Percentiles rank a stretch among this genome's conserved stretches.
Evolutionary conservation across 2,113 vertebrate species (phyloP).

Genomic region (Gyps fulvus): DNA sequence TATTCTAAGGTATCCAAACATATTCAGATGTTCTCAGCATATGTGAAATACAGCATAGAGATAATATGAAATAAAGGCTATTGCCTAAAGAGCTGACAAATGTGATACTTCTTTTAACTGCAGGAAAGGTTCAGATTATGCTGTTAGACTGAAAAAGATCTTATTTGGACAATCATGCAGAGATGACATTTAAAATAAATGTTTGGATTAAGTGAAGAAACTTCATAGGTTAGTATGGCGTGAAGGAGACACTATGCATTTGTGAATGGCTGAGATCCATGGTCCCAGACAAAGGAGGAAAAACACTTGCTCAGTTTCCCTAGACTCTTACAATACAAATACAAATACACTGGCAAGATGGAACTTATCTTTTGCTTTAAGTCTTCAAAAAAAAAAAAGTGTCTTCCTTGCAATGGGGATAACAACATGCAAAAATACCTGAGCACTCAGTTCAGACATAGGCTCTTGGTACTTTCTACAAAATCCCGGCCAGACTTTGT

Average conservation of each 20-base stretch:
- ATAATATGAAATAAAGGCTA: background rate
- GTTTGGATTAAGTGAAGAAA: background rate
- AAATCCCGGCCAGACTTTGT: constrained; percentile 14
- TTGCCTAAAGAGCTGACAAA: background rate
- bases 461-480: background rate
- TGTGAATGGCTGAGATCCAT: background rate
- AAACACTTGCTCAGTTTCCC: background rate
- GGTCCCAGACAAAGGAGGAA: background rate
- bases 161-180: background rate
- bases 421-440: background rate
- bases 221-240: background rate
- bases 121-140: background rate
- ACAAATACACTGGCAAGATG: background rate
- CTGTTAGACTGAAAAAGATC: background rate
- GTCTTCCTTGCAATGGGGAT: background rate
- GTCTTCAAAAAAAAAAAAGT: background rate
- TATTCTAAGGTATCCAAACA: background rate
- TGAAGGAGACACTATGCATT: background rate
- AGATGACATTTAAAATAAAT: background rate
- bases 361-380: background rate
- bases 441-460: background rate
- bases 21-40: background rate
- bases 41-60: background rate
- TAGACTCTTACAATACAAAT: background rate
- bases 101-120: background rate